Base-by-base conservation (phyloP, 2,113 vertebrate genomes). In the Chaetodon trifascialis region DNA sequence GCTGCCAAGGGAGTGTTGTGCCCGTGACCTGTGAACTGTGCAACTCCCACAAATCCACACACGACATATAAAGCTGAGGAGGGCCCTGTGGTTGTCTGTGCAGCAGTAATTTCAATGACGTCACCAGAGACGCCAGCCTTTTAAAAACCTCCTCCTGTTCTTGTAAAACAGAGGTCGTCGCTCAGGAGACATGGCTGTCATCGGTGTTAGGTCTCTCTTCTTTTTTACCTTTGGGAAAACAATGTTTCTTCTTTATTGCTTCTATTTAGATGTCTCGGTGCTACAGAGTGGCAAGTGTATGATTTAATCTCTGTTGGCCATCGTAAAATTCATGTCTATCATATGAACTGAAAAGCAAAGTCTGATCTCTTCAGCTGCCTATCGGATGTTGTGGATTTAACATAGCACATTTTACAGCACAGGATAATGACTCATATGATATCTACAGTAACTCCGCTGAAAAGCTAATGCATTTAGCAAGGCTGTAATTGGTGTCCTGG, bases 11-110 rank as follows among this genome's bases (percentile, higher is more conserved):
- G 76, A 92, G 89, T 88, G 86, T 90, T 92, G 80, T 86, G 73
- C 70, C 85, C 78, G 86, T 83, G 74, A 81, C 89, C 88, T 86
- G 77, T 90, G 90, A 93, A 94, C 93, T 90, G 80, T 42, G 68
- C 86, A 88, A 91, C 89, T 90, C 82, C 82, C 73, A 84, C 90
- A 85, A 87, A 88, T 88, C 80, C 82, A 73, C 86, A 84, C 71
- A 64, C 10, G 34, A 80, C 86, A 76, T 70, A 64, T 73, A 91
- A 92, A 91, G 67, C 82, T 34, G 49, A 64, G 76, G 56, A 83
- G 62, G 76, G 54, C 80, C 70, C 70, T 66, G 78, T 23, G 88
- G 80, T 88, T 85, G 88, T 91, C 85, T 92, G 87, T 34, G 68
- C 14, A 69, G 86, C 76, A 73, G 88, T 88, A 77, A 88, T 84